A percentile compares a stretch with the other conserved stretches of the same genome.
These are phyloP conservation scores for Acipenser oxyrinchus DNA, from an alignment of 2,797 vertebrate genomes.

Conservation along the genomic window DNA sequence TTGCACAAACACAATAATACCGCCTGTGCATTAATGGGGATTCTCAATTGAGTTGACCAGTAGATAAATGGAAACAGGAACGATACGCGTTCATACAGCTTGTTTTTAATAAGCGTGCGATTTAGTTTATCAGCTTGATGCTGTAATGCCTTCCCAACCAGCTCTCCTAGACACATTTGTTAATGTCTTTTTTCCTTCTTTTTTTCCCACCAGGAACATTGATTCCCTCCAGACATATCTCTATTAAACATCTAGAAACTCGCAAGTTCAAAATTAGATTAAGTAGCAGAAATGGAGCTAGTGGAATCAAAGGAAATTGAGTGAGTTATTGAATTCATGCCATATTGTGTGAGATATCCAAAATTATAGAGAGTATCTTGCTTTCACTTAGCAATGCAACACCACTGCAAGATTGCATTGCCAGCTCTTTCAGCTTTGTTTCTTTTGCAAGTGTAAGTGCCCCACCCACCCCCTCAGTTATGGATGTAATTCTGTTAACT, in stretches of 20 bases:
- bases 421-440: no score
- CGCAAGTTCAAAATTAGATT: constrained; percentile 58
- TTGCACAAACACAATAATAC: constrained; percentile 41
- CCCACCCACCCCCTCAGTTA: no score
- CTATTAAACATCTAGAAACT: constrained; percentile 54
- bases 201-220: constrained; percentile 36
- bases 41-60: constrained; percentile 49
- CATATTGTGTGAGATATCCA: constrained; percentile 44
- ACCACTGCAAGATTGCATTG: neutral
- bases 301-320: constrained; percentile 56
- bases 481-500: no score
- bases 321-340: constrained; percentile 52
- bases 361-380: constrained; percentile 26
- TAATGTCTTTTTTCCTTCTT: constrained; percentile 30
- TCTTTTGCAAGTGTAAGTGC: no score
- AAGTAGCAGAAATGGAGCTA: constrained; percentile 47
- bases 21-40: constrained; percentile 42
- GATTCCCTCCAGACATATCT: constrained; percentile 53
- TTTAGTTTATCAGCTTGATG: constrained; percentile 46
- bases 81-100: constrained; percentile 44
- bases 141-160: constrained; percentile 40
- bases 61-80: constrained; percentile 55
- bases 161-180: constrained; percentile 49
- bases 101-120: constrained; percentile 57
- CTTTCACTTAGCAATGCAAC: neutral